A percentile compares a stretch with the other conserved stretches of the same genome.
phyloP scores from a whole-genome alignment of 2,797 vertebrate genomes.

The Lates japonicus region DNA sequence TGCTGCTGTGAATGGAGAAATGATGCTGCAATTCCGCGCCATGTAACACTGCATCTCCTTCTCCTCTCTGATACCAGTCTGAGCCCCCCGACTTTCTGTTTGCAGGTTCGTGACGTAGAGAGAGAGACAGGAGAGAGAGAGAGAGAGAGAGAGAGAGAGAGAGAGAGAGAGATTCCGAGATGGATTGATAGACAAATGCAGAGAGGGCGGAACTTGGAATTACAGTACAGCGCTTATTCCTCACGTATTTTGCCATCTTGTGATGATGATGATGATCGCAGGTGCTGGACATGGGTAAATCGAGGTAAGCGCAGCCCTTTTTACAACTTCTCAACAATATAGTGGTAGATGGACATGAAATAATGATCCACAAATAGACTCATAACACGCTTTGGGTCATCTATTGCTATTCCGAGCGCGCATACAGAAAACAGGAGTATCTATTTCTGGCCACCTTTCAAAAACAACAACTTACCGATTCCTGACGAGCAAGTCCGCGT shows the following conservation, averaged over 20 bases:
- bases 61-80: conserved; percentile 74
- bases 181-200: conserved; percentile 85
- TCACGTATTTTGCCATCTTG: conserved; percentile 78
- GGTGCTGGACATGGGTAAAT: conserved; percentile 74
- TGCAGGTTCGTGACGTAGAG: conserved; percentile 86
- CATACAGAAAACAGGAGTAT: neutral
- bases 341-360: conserved; percentile 33
- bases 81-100: conserved; percentile 77
- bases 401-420: conserved; percentile 9
- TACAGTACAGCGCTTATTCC: conserved; percentile 78
- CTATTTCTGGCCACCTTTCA: conserved; percentile 21
- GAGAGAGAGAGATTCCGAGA: conserved; percentile 76
- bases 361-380: conserved; percentile 29
- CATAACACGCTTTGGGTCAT: conserved; percentile 32
- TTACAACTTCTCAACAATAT: conserved; percentile 73
- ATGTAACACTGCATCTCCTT: conserved; percentile 73
- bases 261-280: conserved; percentile 79
- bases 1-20: conserved; percentile 56
- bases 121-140: conserved; percentile 49
- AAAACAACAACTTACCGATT: conserved; percentile 91
- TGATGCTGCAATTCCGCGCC: conserved; percentile 68
- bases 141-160: conserved; percentile 24
- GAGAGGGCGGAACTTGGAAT: conserved; percentile 84
- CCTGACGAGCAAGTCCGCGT: conserved; percentile 92
- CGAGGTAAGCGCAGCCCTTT: conserved; percentile 78